Percentiles rank a stretch among this genome's conserved stretches.
Evolutionary conservation across 2,113 vertebrate species (phyloP).

Genomic region (Dryoscopus gambensis): DNA sequence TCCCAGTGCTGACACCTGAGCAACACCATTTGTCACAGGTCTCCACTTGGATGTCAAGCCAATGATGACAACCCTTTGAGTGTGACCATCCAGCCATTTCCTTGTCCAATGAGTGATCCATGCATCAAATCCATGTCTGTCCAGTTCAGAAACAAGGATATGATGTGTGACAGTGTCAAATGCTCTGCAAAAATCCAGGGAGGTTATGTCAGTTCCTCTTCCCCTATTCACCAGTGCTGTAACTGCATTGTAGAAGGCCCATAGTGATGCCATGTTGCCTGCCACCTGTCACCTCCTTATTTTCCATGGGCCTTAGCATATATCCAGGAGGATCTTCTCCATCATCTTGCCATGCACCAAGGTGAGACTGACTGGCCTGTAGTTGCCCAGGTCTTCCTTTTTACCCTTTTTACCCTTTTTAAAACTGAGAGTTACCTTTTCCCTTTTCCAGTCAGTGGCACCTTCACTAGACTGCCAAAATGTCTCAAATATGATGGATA

Average conservation of each 20-base stretch:
- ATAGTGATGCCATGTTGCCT: not conserved
- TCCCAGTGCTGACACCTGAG: fast-evolving
- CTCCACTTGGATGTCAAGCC: not conserved
- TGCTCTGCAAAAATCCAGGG: not conserved
- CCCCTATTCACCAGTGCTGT: not conserved
- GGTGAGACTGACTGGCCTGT: not conserved
- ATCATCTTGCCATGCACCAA: not conserved
- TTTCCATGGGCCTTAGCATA: not conserved
- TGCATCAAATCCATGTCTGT: not conserved
- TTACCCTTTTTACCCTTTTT: not conserved
- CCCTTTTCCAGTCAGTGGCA: not conserved
- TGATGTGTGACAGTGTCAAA: not conserved
- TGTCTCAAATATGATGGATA: not conserved
- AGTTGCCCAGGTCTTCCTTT: not conserved
- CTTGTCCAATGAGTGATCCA: not conserved
- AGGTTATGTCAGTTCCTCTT: not conserved
- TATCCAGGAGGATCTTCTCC: not conserved
- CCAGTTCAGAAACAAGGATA: not conserved
- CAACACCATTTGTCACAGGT: not conserved
- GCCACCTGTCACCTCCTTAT: too few relatives aligned
- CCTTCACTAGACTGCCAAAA: not conserved
- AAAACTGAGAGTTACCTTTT: not conserved
- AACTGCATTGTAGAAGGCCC: not conserved
- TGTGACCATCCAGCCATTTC: not conserved
- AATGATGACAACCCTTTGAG: not conserved